Conservation (phyloP, 2,113 vertebrate species). For the Corynorhinus townsendii region DNA sequence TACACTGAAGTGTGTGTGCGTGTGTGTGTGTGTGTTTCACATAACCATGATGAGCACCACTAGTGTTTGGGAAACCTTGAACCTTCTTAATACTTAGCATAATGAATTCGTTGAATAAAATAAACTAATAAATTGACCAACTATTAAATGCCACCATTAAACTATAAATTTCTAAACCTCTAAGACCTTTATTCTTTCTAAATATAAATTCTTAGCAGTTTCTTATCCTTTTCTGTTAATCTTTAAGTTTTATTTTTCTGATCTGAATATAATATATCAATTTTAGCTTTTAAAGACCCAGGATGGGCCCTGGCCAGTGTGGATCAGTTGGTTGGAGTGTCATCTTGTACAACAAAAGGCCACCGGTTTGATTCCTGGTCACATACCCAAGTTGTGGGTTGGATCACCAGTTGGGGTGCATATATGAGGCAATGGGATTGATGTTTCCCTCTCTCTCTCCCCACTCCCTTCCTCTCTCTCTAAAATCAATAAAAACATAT, state of each 20-base stretch:
- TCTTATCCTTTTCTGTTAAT: not conserved
- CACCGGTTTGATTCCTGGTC: not conserved
- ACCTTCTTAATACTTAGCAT: not conserved
- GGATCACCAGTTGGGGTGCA: not conserved
- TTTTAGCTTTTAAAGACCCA: not conserved
- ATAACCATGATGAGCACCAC: not conserved
- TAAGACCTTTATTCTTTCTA: not conserved
- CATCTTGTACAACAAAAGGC: not conserved
- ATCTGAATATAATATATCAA: not conserved
- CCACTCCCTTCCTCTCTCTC: not conserved
- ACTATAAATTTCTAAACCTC: not conserved
- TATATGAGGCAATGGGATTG: not conserved
- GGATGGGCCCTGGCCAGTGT: not conserved
- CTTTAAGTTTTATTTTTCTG: constrained; percentile 3
- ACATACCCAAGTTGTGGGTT: not conserved
- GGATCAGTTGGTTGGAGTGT: not conserved
- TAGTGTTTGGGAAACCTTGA: not conserved
- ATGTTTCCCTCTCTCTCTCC: no score
- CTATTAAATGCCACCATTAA: not conserved
- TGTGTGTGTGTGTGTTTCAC: not conserved
- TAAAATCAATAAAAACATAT: not conserved
- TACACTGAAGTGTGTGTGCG: no score
- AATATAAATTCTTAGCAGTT: not conserved
- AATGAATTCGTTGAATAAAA: not conserved
- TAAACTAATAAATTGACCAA: not conserved